Percentiles rank a stretch among this genome's conserved stretches.
Evolutionary conservation across 2,797 vertebrate genomes (phyloP).

Genomic region (Hipposideros larvatus): DNA sequence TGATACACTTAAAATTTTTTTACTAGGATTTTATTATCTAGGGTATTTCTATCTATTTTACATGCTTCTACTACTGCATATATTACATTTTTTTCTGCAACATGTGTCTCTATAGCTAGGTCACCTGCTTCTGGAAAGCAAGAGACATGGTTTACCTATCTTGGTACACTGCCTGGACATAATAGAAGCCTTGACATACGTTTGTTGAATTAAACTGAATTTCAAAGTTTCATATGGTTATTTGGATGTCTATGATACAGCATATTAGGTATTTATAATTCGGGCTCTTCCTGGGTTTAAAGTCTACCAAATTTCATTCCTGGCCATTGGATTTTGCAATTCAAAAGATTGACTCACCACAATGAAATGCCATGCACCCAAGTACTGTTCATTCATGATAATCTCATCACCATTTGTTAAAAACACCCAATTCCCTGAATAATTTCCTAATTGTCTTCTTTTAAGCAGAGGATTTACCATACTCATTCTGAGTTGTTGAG

Average conservation of each 20-base stretch:
- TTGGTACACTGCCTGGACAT: neutral
- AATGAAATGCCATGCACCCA: neutral
- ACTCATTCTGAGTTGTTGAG: neutral
- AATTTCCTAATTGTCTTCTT: neutral
- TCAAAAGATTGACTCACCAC: neutral
- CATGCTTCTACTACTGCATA: neutral
- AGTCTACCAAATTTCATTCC: constrained; percentile 28
- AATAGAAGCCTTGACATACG: neutral
- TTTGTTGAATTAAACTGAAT: constrained; percentile 59
- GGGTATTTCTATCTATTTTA: neutral
- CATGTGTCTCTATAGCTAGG: neutral
- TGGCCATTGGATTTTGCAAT: neutral
- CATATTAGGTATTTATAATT: constrained; percentile 46
- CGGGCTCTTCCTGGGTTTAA: neutral
- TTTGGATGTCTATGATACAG: neutral
- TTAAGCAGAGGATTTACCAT: neutral
- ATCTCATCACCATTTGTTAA: constrained; percentile 37
- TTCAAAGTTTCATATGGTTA: neutral
- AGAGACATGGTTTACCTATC: neutral
- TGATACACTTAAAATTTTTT: neutral
- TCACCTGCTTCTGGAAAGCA: neutral
- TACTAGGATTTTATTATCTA: neutral
- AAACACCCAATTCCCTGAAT: neutral
- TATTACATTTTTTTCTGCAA: neutral
- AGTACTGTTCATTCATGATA: constrained; percentile 19